Evolutionary conservation across 2,888 invertebrate species (phyloP).

Genomic region (Iselma pallidipennis): DNA sequence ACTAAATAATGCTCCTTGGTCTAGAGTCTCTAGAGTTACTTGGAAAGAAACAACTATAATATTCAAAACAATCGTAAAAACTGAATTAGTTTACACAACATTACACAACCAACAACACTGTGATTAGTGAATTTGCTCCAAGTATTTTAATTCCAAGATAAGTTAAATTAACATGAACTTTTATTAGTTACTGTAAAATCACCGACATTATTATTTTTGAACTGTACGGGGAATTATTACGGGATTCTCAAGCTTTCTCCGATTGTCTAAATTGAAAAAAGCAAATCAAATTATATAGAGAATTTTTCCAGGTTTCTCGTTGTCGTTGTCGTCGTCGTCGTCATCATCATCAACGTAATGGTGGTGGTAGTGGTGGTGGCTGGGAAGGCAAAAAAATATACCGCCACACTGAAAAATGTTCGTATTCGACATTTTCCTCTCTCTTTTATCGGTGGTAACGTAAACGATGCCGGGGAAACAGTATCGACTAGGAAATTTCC

Average conservation of each 20-base stretch:
- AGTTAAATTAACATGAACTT: not conserved
- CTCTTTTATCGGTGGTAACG: not conserved
- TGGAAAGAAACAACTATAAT: not conserved
- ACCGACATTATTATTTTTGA: not conserved
- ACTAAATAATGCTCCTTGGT: not conserved
- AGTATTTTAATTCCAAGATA: slow-evolving; percentile 1
- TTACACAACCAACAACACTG: slow-evolving; percentile 13
- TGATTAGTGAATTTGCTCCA: slow-evolving; percentile 9
- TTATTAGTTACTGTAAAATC: not conserved
- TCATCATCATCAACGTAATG: not conserved
- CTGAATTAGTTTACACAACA: slow-evolving; percentile 22
- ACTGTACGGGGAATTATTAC: not conserved
- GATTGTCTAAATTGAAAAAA: not conserved
- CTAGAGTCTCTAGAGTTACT: not conserved
- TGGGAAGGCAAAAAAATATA: not conserved
- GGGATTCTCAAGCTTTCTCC: too few relatives aligned
- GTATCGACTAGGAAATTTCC: slow-evolving; percentile 1
- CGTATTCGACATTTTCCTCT: not conserved
- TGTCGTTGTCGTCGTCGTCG: not conserved
- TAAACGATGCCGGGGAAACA: too few relatives aligned
- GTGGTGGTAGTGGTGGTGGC: not conserved
- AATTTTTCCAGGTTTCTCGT: not conserved
- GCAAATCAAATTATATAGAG: not conserved
- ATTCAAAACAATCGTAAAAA: slow-evolving; percentile 11
- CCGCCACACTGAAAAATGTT: not conserved